These are phyloP conservation scores for Pelusios castaneus DNA, from an alignment of 2,113 vertebrate species.

Conservation along the genomic window DNA sequence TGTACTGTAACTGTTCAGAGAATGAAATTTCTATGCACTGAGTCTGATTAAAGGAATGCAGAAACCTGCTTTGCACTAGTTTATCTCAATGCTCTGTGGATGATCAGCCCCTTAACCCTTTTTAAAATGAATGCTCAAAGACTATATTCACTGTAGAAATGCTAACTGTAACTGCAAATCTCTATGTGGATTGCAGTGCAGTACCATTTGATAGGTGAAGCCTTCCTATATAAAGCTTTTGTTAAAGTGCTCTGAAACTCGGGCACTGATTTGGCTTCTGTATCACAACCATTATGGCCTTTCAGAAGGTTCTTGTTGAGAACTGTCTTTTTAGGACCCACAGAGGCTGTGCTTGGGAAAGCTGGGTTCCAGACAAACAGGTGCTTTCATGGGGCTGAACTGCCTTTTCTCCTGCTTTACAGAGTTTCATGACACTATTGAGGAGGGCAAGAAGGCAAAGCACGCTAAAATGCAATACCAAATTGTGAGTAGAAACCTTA, in stretches of 20 bases:
- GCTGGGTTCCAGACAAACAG: background rate
- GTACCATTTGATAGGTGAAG: background rate
- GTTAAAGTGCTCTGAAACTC: background rate
- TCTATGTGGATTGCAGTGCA: background rate
- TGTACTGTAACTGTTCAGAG: background rate
- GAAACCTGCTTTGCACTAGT: background rate
- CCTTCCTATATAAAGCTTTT: background rate
- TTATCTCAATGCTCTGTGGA: background rate
- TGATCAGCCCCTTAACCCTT: background rate
- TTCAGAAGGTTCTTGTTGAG: background rate
- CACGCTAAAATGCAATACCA: background rate
- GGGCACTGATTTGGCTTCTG: constrained; percentile 11
- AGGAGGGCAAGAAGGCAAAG: background rate
- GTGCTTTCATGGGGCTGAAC: background rate
- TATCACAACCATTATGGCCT: background rate
- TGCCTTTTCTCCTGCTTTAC: background rate
- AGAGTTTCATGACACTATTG: background rate
- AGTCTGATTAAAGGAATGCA: background rate
- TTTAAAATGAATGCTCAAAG: background rate
- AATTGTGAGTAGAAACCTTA: constrained; percentile 26
- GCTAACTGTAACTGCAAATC: background rate
- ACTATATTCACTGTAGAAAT: background rate
- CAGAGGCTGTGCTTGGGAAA: background rate
- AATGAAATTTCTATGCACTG: background rate
- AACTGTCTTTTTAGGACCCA: background rate